Conservation (phyloP, 2,888 invertebrate genomes). For the Netelia melanura region DNA sequence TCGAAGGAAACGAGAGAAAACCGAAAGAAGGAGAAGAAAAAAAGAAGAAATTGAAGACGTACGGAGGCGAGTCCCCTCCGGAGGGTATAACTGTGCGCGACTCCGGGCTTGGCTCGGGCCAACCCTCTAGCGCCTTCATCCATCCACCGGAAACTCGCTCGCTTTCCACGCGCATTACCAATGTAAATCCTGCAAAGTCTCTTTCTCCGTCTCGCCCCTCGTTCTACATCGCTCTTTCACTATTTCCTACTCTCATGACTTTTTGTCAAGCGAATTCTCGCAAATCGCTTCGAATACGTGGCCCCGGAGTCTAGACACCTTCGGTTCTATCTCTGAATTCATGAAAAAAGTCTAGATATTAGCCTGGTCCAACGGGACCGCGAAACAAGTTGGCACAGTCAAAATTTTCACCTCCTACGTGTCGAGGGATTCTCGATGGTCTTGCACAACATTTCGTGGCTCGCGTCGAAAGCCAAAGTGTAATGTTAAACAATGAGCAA, state of each 20-base stretch:
- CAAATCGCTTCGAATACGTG: constrained; percentile 81
- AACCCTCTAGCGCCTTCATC: constrained; percentile 66
- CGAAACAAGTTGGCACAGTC: constrained; percentile 1
- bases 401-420: not conserved
- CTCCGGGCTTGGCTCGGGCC: constrained; percentile 62
- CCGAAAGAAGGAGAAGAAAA: constrained; percentile 28
- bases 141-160: constrained; percentile 67
- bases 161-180: constrained; percentile 77
- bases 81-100: constrained; percentile 54
- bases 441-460: too few relatives aligned
- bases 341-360: constrained; percentile 36
- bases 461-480: not conserved
- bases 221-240: constrained; percentile 34
- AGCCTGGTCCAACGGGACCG: constrained; percentile 10
- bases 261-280: constrained; percentile 81
- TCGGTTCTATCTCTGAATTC: constrained; percentile 70
- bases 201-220: constrained; percentile 24
- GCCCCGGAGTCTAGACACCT: constrained; percentile 79
- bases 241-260: constrained; percentile 71
- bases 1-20: constrained; percentile 15
- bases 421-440: not conserved
- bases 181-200: constrained; percentile 77
- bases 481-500: not conserved
- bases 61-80: constrained; percentile 55
- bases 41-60: constrained; percentile 63